phyloP scores from a whole-genome alignment of 2,797 vertebrate species.

The Anisognathus igniventris region DNA sequence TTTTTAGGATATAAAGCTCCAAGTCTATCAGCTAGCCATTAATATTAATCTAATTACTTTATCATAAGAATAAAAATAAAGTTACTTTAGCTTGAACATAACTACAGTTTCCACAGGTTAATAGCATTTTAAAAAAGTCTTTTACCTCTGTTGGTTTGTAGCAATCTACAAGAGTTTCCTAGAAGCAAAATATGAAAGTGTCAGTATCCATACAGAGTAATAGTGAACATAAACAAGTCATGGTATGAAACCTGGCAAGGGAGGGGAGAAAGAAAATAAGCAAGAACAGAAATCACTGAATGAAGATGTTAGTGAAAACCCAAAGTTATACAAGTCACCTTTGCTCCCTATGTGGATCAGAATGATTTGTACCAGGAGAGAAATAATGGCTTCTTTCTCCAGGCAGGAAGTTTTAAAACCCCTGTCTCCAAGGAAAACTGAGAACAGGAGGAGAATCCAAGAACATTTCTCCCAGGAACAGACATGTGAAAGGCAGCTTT shows the following conservation, averaged over 20 bases:
- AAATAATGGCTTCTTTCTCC: not conserved
- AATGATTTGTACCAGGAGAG: not conserved
- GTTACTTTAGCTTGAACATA: not conserved
- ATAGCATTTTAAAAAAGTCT: slow-evolving; percentile 51
- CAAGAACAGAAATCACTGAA: not conserved
- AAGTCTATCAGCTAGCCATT: not conserved
- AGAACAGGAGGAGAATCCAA: not conserved
- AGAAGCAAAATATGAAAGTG: slow-evolving; percentile 62
- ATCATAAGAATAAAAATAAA: not conserved
- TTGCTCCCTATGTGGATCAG: not conserved
- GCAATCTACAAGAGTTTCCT: slow-evolving; percentile 92
- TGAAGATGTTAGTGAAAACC: not conserved
- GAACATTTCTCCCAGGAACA: not conserved
- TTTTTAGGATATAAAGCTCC: not conserved
- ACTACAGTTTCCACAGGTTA: not conserved
- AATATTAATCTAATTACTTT: not conserved
- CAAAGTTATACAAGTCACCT: not conserved
- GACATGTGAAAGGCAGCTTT: not conserved
- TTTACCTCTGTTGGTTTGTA: slow-evolving; percentile 95
- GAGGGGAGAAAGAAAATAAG: not conserved
- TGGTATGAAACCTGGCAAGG: not conserved
- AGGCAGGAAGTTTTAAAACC: not conserved
- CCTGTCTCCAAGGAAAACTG: not conserved
- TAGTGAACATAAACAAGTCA: slow-evolving; percentile 17
- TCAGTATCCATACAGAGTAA: slow-evolving; percentile 46